Evolutionary conservation across 1,140 invertebrate species (phyloP).

Genomic region (Aphidius ervi): DNA sequence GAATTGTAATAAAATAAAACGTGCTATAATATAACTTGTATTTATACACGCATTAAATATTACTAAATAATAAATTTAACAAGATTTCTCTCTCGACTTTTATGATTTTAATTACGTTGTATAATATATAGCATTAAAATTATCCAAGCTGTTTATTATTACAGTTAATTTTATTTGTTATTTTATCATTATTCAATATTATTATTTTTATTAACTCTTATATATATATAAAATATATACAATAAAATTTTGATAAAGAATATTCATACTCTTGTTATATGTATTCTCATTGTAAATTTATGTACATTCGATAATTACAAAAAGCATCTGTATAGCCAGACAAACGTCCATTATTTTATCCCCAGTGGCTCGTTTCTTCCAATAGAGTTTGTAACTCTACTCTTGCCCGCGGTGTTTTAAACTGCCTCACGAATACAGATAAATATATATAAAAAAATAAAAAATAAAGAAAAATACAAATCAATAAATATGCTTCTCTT

Average conservation of each 20-base stretch:
- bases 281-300: conserved; percentile 15
- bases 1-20: conserved; percentile 10
- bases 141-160: too few relatives aligned
- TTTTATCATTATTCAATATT: too few relatives aligned
- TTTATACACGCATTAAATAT: background rate
- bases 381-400: background rate
- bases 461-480: background rate
- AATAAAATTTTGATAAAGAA: background rate
- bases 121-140: too few relatives aligned
- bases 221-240: too few relatives aligned
- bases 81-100: background rate
- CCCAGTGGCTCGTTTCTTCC: conserved; percentile 13
- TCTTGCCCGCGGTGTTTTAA: conserved; percentile 4
- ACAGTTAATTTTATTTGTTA: too few relatives aligned
- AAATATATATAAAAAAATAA: background rate
- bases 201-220: too few relatives aligned
- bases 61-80: background rate
- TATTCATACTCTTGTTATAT: background rate
- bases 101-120: too few relatives aligned
- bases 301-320: conserved; percentile 23
- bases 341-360: conserved; percentile 14
- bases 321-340: background rate
- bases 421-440: background rate
- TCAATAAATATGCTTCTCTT: background rate
- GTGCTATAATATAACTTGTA: too few relatives aligned